Evolutionary conservation across 2,113 vertebrate genomes (phyloP).

Genomic region (Onychostoma macrolepis): DNA sequence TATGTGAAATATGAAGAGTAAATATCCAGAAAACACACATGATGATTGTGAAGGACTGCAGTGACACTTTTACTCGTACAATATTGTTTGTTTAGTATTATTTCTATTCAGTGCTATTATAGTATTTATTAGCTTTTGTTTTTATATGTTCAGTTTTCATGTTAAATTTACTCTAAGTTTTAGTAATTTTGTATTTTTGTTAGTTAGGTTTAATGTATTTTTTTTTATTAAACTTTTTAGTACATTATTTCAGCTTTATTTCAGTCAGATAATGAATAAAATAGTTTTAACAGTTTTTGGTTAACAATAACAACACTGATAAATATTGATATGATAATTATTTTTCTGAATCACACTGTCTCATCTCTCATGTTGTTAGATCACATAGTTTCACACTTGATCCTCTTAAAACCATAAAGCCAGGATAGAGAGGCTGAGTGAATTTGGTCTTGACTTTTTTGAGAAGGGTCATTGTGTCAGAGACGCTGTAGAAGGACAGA

Average conservation of each 20-base stretch:
- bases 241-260: not conserved
- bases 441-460: not conserved
- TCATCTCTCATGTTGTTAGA: not conserved
- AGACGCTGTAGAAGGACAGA: not conserved
- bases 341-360: not conserved
- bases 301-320: not conserved
- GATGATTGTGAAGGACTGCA: not conserved
- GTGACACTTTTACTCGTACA: not conserved
- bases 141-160: not conserved
- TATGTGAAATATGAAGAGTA: no score
- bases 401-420: not conserved
- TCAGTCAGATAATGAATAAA: not conserved
- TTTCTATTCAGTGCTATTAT: not conserved
- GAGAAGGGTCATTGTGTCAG: not conserved
- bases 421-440: not conserved
- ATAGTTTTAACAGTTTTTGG: not conserved
- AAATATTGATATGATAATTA: not conserved
- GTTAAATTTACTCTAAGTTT: not conserved
- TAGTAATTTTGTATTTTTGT: not conserved
- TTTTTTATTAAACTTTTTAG: not conserved
- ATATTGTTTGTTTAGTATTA: not conserved
- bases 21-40: not conserved
- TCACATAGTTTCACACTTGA: constrained; percentile 10
- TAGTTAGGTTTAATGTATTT: no score
- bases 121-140: not conserved